These are phyloP conservation scores for Polypedilum pembai DNA, from an alignment of 1,140 invertebrate species.

Conservation along the genomic window DNA sequence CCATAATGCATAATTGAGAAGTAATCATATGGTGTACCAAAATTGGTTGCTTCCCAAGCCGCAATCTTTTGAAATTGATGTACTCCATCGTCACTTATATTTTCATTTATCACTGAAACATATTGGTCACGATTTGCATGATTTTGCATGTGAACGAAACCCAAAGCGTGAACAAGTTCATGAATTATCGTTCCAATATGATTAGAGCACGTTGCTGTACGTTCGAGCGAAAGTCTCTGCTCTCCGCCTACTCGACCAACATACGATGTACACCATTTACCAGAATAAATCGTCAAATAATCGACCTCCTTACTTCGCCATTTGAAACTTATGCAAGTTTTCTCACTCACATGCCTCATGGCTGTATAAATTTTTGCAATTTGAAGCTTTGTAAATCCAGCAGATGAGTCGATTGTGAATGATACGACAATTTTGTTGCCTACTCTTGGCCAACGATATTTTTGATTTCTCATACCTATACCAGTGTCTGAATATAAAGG, in stretches of 20 bases:
- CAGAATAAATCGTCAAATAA: not conserved
- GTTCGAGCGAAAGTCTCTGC: not conserved
- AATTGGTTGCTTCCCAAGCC: slow-evolving; percentile 42
- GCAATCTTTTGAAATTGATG: slow-evolving; percentile 49
- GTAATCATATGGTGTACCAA: slow-evolving; percentile 50
- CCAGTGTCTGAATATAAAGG: not conserved
- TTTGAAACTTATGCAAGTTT: not conserved
- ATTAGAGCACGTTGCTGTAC: not conserved
- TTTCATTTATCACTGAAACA: slow-evolving; percentile 47
- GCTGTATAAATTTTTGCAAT: not conserved
- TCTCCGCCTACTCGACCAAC: not conserved
- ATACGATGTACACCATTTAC: not conserved
- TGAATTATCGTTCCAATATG: slow-evolving; percentile 41
- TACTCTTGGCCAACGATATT: not conserved
- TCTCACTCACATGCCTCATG: not conserved
- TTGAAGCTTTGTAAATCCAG: not conserved
- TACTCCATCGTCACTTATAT: slow-evolving; percentile 44
- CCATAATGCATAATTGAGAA: slow-evolving; percentile 57
- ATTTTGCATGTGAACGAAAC: slow-evolving; percentile 51
- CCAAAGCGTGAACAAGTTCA: slow-evolving; percentile 49
- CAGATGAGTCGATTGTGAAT: not conserved
- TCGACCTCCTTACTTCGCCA: not conserved
- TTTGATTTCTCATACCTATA: not conserved
- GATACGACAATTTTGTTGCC: not conserved
- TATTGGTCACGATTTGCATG: slow-evolving; percentile 49